Evolutionary conservation across 1,140 invertebrate species (phyloP).

Genomic region (Thereuonema tuberculata): DNA sequence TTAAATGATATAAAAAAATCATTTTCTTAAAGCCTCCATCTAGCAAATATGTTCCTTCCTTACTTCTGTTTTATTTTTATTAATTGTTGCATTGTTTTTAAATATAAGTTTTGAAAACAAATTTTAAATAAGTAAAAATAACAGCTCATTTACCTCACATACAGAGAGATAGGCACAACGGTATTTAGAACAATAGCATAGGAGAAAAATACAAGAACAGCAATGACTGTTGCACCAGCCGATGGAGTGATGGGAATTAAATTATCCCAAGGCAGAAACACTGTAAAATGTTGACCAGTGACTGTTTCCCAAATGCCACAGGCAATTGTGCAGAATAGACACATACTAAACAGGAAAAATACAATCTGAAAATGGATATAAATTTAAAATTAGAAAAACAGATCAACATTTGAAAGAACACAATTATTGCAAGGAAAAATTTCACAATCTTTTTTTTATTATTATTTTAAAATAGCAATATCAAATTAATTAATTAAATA

Average conservation of each 20-base stretch:
- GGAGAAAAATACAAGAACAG: constrained; percentile 94
- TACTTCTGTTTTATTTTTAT: too few relatives aligned
- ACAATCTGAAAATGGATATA: constrained; percentile 65
- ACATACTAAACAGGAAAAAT: constrained; percentile 92
- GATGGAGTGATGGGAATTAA: constrained; percentile 60
- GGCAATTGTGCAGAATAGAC: constrained; percentile 91
- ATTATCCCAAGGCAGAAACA: constrained; percentile 88
- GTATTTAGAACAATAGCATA: constrained; percentile 99
- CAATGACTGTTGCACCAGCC: constrained; percentile 78
- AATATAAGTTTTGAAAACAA: too few relatives aligned
- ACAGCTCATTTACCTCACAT: constrained; percentile 90
- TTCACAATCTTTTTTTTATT: too few relatives aligned
- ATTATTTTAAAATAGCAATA: too few relatives aligned
- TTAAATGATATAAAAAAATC: too few relatives aligned
- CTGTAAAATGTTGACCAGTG: constrained; percentile 77
- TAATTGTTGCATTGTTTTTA: too few relatives aligned
- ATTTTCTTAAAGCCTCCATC: too few relatives aligned
- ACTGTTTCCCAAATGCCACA: constrained; percentile 95
- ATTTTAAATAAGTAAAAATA: too few relatives aligned
- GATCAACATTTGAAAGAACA: too few relatives aligned
- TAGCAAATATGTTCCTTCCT: too few relatives aligned
- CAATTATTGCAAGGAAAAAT: too few relatives aligned
- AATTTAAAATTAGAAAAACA: not conserved
- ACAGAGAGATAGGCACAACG: constrained; percentile 98
- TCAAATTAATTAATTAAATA: too few relatives aligned